These are phyloP conservation scores for Laticauda colubrina DNA, from an alignment of 2,113 vertebrate species.

Conservation along the genomic window DNA sequence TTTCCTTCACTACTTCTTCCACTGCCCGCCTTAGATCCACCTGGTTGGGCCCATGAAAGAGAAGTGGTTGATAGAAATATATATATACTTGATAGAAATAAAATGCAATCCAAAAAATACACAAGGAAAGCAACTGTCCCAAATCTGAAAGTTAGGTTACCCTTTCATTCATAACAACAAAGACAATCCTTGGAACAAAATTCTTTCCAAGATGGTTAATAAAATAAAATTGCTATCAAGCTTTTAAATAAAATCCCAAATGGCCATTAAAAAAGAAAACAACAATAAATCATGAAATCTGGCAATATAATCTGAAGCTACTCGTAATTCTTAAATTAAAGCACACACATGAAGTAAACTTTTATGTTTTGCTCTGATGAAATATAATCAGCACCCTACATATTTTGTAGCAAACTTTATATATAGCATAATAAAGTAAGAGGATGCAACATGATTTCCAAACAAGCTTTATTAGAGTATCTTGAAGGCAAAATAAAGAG, in stretches of 20 bases:
- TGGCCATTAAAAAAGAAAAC: not conserved
- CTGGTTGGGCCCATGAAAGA: conserved; percentile 58
- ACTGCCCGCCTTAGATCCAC: conserved; percentile 83
- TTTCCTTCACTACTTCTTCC: conserved; percentile 89
- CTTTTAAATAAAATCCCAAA: not conserved
- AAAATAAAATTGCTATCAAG: not conserved
- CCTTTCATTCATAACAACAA: not conserved
- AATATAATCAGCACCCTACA: not conserved
- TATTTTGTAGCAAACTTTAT: conserved; percentile 2
- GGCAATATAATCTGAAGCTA: not conserved
- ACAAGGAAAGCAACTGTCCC: not conserved
- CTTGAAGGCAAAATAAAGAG: conserved; percentile 1
- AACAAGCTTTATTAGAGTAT: not conserved
- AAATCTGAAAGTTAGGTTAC: not conserved
- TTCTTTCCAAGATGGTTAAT: not conserved
- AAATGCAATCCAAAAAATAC: not conserved
- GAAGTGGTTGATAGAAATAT: not conserved
- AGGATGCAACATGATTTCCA: not conserved
- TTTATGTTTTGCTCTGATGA: conserved; percentile 23
- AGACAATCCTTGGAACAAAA: not conserved
- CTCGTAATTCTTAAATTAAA: not conserved
- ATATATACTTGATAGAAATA: not conserved
- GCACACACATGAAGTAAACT: not conserved
- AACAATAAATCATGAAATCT: not conserved
- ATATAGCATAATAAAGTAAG: not conserved